Evolutionary conservation across 2,888 invertebrate genomes (phyloP).

Genomic region (Schrankia costaestrigalis): DNA sequence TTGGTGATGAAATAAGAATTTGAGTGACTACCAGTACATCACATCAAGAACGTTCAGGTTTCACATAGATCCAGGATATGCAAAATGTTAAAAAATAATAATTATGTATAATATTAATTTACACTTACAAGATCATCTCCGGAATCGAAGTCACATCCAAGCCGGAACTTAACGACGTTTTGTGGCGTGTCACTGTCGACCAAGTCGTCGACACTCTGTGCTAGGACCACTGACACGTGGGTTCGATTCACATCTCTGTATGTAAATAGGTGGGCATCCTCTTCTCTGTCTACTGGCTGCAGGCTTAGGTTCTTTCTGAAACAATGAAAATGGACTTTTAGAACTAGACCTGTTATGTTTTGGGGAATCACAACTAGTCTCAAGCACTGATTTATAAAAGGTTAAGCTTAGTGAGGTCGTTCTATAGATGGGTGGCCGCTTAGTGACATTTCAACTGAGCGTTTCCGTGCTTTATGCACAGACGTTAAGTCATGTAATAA

Average conservation of each 20-base stretch:
- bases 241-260: constrained; percentile 88
- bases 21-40: no score
- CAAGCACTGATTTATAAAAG: no score
- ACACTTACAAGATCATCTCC: constrained; percentile 83
- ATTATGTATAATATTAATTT: not conserved
- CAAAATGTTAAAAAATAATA: not conserved
- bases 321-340: not conserved
- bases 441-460: no score
- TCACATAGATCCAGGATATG: not conserved
- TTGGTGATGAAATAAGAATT: not conserved
- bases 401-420: no score
- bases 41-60: no score
- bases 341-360: constrained; percentile 10
- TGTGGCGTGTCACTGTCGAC: constrained; percentile 90
- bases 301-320: constrained; percentile 81
- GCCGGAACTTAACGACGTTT: constrained; percentile 90
- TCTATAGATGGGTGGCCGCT: no score
- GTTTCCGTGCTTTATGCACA: no score
- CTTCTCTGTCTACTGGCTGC: constrained; percentile 86
- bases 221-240: constrained; percentile 87
- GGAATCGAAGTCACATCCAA: constrained; percentile 86
- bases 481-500: no score
- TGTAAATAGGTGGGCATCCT: constrained; percentile 86
- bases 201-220: constrained; percentile 88
- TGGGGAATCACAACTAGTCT: constrained; percentile 12